Base-by-base conservation (phyloP, 2,888 invertebrate species). In the Parnassius smintheus region DNA sequence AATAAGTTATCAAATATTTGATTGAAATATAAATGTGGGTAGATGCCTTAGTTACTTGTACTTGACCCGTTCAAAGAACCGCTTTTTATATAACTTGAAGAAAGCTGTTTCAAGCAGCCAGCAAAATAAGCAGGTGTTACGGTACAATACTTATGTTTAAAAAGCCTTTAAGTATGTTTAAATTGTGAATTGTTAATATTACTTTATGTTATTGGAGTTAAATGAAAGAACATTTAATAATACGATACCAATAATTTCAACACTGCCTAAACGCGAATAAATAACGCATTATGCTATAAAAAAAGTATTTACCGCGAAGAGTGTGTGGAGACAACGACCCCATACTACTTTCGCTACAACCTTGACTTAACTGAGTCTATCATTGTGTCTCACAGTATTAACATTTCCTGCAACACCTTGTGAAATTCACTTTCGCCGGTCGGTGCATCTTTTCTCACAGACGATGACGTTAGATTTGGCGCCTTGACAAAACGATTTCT, bases 371-470 rank as follows among this genome's bases (percentile, higher is more conserved):
- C 60, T 61, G 51, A 50, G 54, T 54, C n/a, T 41, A 61, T 65
- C 63, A 64, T 77, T 70, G 71, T 78, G 73, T 78, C 75, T 73
- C 73, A 71, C 68, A 72, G 67, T 74, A 81, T 81, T 81, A 81
- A 72, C 74, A 81, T 86, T 88, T 87, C 87, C 86, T 82, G 78
- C 78, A 72, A 74, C 74, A 77, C 74, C 73, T 76, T 78, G 82
- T 84, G 88, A 89, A 88, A 87, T 83, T 78, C 78, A 86, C 89
- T 90, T 91, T 91, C 89, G 86, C 86, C 82, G 70, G 76, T 78
- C 71, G 74, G 75, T 75, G 71, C 72, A 72, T 71, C 71, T 71
- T 69, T 67, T 35, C 35, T 35, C 35, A 35, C 4, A 35, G 41
- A 18, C 41, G 50, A 42, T 22, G 45, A 42, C 48, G 44, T 22